phyloP scores from a whole-genome alignment of 1,140 invertebrate genomes.

The Antheraea pernyi region DNA sequence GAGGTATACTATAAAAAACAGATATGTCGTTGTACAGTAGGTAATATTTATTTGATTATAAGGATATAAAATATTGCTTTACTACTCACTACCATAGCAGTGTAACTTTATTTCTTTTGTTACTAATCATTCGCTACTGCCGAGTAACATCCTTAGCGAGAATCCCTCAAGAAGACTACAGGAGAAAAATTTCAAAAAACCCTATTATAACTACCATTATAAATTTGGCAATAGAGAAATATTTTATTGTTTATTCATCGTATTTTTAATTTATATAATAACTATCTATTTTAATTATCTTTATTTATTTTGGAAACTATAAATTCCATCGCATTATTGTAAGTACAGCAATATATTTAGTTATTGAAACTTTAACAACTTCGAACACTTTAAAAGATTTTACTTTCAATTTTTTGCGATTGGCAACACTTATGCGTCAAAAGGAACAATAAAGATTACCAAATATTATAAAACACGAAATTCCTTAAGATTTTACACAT shows the following conservation, averaged over 20 bases:
- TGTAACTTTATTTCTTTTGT: conserved; percentile 43
- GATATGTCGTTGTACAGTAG: conserved; percentile 68
- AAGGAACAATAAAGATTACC: background rate
- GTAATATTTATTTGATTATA: conserved; percentile 42
- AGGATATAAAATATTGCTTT: conserved; percentile 68
- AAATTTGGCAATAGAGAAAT: conserved; percentile 67
- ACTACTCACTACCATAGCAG: conserved; percentile 67
- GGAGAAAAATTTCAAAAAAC: conserved; percentile 62
- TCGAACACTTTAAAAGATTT: conserved; percentile 4
- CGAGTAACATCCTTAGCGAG: conserved; percentile 38
- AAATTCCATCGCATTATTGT: conserved; percentile 63
- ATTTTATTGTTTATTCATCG: conserved; percentile 50
- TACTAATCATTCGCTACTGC: conserved; percentile 50
- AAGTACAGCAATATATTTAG: conserved; percentile 20
- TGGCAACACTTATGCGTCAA: background rate
- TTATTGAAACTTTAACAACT: background rate
- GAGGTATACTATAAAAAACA: conserved; percentile 66
- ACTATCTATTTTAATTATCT: conserved; percentile 44
- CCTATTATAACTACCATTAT: conserved; percentile 54
- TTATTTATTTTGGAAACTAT: conserved; percentile 47
- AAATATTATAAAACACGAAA: background rate
- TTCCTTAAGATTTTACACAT: too few species aligned
- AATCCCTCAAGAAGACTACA: conserved; percentile 54
- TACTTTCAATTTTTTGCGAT: background rate
- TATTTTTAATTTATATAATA: conserved; percentile 30